Evolutionary conservation across 2,797 vertebrate species (phyloP).

Genomic region (Malacoctenus gilli): DNA sequence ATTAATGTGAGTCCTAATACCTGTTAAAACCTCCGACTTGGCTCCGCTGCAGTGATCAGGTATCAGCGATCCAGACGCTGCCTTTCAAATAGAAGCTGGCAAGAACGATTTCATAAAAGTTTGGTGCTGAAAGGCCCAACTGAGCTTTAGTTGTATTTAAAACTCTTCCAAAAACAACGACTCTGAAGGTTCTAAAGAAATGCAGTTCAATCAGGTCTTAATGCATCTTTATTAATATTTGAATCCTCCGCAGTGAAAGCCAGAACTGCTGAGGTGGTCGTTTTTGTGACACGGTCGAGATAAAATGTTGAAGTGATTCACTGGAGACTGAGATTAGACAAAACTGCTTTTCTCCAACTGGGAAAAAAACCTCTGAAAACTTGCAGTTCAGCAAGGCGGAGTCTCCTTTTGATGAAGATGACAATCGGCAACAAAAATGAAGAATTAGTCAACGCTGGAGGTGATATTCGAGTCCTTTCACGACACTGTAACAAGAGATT

Average conservation of each 20-base stretch:
- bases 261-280: slow-evolving; percentile 35
- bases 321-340: slow-evolving; percentile 11
- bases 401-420: no score
- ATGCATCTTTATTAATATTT: slow-evolving; percentile 31
- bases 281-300: slow-evolving; percentile 37
- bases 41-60: slow-evolving; percentile 6
- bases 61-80: slow-evolving; percentile 17
- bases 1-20: slow-evolving; percentile 18
- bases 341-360: not conserved
- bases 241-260: slow-evolving; percentile 35
- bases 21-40: slow-evolving; percentile 18
- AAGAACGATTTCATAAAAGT: slow-evolving; percentile 19
- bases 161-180: slow-evolving; percentile 19
- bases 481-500: no score
- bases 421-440: no score
- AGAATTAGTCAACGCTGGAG: no score
- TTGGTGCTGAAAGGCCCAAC: slow-evolving; percentile 1
- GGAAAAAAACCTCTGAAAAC: not conserved
- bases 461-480: no score
- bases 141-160: slow-evolving; percentile 16
- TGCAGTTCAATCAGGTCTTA: slow-evolving; percentile 24
- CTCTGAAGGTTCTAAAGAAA: slow-evolving; percentile 15
- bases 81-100: slow-evolving; percentile 26
- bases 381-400: no score
- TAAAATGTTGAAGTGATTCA: slow-evolving; percentile 24